phyloP scores from a whole-genome alignment of 2,888 invertebrate genomes.

The Machimus atricapillus region DNA sequence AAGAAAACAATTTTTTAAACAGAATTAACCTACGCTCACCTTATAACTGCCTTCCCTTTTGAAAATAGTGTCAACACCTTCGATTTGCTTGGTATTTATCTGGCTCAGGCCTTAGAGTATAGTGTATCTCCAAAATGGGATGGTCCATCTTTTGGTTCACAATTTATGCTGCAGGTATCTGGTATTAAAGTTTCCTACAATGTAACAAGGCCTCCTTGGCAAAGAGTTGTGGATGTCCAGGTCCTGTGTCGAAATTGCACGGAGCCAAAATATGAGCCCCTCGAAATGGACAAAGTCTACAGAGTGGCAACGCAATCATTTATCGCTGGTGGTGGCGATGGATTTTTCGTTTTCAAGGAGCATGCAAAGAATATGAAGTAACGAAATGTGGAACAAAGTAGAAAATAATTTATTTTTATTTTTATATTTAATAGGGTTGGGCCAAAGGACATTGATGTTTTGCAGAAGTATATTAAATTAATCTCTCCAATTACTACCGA shows the following conservation, averaged over 20 bases:
- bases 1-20: constrained; percentile 31
- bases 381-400: constrained; percentile 33
- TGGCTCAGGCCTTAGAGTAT: constrained; percentile 71
- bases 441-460: constrained; percentile 54
- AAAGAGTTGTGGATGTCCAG: constrained; percentile 66
- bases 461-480: constrained; percentile 52
- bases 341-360: constrained; percentile 65
- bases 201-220: constrained; percentile 66
- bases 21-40: constrained; percentile 76
- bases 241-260: constrained; percentile 71
- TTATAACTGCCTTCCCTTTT: constrained; percentile 77
- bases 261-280: constrained; percentile 69
- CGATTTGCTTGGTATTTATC: constrained; percentile 71
- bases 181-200: constrained; percentile 67
- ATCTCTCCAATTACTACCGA: constrained; percentile 51
- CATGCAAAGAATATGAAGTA: constrained; percentile 56
- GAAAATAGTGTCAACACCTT: constrained; percentile 76
- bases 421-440: constrained; percentile 50
- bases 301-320: constrained; percentile 69
- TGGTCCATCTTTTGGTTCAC: constrained; percentile 59
- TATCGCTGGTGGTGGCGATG: constrained; percentile 74
- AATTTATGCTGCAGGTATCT: constrained; percentile 69
- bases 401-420: not conserved
- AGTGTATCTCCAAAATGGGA: constrained; percentile 62
- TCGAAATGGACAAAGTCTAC: constrained; percentile 68